Conservation (phyloP, 2,113 vertebrate genomes). For the Oryctolagus cuniculus region mOryCun1.1 NC_091432.1:213593001-213593500, state of each 20-base stretch:
- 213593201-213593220: neutral
- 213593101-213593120: neutral
- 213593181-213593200: neutral
- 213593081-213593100: neutral
- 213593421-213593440: neutral
- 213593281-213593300: neutral
- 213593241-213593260: neutral
- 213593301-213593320: slow-evolving; percentile 34
- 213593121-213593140: neutral
- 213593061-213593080: neutral
- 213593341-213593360: neutral
- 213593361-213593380: neutral
- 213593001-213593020: neutral
- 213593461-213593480: neutral
- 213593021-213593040: neutral
- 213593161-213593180: neutral
- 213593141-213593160: too few species aligned
- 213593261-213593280: neutral
- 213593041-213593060: neutral
- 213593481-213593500: neutral
- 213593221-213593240: slow-evolving; percentile 1
- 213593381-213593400: neutral
- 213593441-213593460: neutral
- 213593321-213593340: neutral
- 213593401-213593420: slow-evolving; percentile 30